Base-by-base conservation (phyloP, 2,888 invertebrate species). In the Tupiocoris notatus region DNA sequence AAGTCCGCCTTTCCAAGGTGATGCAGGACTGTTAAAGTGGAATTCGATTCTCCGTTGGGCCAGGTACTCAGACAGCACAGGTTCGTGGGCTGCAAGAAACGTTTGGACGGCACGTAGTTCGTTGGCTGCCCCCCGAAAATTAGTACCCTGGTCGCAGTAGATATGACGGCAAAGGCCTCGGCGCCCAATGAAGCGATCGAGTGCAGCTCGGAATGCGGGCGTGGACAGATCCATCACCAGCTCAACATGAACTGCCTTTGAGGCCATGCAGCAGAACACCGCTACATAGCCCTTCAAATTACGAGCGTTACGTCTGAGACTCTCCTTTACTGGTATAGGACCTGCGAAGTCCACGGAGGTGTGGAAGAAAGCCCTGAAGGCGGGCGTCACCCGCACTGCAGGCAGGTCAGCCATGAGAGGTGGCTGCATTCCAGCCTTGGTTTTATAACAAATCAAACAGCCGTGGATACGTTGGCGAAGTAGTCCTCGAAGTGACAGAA, bases 331-430 rank as follows among this genome's bases (percentile, higher is more conserved):
- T 2, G 18, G 18, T 2, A 68, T 12, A 1, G 68, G 68, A 2
- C 68, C 68, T n/a, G 68, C 68, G 2, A 68, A 9, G 21, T 68
- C 68, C 3, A 68, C 68, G n/a, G 7, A 54, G 16, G 68, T 68
- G n/a, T 68, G 17, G 12, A 57, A 9, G 57, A 68, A 68, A 57
- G 68, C 18, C 1, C 68, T 2, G 9, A 7, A n/a, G n/a, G n/a
- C n/a, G n/a, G n/a, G 39, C 12, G 56, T 56, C 2, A 68, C 61
- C 1, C 61, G 1, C 7, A 7, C 61, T 16, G 24, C 7, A 7
- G 71, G 71, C 9, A 71, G 21, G 23, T 71, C 62, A 6, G 22
- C 61, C 71, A 71, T 71, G 24, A 24, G 12, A 1, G 71, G 71
- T 18, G 59, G 71, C 3, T 1, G 7, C 58, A 21, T 20, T 6